Evolutionary conservation across 2,888 invertebrate genomes (phyloP).

Genomic region (Leucophenga montana): DNA sequence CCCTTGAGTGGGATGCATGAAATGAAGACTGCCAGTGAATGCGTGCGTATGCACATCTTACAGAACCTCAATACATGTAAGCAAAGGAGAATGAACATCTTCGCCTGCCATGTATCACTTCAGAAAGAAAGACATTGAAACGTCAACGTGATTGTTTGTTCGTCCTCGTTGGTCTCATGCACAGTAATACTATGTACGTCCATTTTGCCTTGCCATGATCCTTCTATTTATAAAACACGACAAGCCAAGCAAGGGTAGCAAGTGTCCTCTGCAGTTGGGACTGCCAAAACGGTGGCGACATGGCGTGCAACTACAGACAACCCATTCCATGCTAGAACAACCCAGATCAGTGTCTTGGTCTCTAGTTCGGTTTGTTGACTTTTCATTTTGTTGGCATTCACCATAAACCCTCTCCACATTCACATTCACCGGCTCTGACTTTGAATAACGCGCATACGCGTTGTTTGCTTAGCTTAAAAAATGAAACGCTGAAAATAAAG

Average conservation of each 20-base stretch:
- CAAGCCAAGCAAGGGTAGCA: too few species aligned
- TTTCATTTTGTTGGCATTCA: constrained; percentile 59
- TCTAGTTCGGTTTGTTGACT: constrained; percentile 60
- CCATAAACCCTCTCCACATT: background rate
- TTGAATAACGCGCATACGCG: too few species aligned
- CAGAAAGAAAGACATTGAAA: constrained; percentile 18
- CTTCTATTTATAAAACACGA: too few species aligned
- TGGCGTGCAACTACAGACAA: background rate
- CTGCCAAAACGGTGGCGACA: too few species aligned
- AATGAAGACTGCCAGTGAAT: background rate
- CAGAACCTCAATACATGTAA: constrained; percentile 1
- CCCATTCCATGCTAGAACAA: background rate
- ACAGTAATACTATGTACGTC: too few species aligned
- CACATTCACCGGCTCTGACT: too few species aligned
- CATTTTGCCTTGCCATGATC: too few species aligned
- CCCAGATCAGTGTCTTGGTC: background rate
- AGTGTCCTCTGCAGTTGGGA: too few species aligned
- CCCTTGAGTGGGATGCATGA: too few species aligned
- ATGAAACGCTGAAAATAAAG: background rate
- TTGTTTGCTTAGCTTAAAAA: constrained; percentile 7
- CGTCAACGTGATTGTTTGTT: constrained; percentile 17
- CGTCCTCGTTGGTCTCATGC: background rate
- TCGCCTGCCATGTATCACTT: background rate
- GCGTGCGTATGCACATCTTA: constrained; percentile 3
- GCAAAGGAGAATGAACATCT: background rate